Conservation (phyloP, 1,140 invertebrate species). For the Atopsyche davidsoni region DNA sequence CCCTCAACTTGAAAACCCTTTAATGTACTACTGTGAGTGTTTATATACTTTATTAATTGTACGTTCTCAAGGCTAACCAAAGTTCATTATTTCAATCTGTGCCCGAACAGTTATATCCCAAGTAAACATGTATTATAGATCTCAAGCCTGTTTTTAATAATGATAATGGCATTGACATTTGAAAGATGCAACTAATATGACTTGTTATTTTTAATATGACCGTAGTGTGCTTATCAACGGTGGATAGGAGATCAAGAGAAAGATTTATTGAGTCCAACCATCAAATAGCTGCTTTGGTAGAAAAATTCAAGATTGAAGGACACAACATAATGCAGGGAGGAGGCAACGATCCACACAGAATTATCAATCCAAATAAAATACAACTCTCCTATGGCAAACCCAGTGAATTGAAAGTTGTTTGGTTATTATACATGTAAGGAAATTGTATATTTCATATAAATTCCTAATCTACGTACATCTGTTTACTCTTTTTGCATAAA, state of each 20-base stretch:
- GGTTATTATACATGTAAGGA: constrained; percentile 71
- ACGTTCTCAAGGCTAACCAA: too few species aligned
- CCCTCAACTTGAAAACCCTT: constrained; percentile 84
- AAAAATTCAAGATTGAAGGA: constrained; percentile 81
- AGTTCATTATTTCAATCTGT: too few species aligned
- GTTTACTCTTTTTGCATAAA: background rate
- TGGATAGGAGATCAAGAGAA: constrained; percentile 81
- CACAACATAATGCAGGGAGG: constrained; percentile 42
- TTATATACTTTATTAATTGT: constrained; percentile 2
- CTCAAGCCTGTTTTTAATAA: too few species aligned
- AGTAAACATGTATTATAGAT: too few species aligned
- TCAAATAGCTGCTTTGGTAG: constrained; percentile 84
- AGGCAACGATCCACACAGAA: constrained; percentile 40
- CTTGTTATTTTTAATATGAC: background rate
- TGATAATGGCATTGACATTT: background rate
- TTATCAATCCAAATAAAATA: constrained; percentile 53
- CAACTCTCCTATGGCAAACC: constrained; percentile 69
- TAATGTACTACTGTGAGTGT: constrained; percentile 87
- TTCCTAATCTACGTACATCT: background rate
- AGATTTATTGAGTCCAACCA: constrained; percentile 88
- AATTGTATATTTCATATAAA: constrained; percentile 11
- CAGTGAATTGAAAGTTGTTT: constrained; percentile 61
- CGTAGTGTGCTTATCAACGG: constrained; percentile 83
- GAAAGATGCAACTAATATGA: background rate
- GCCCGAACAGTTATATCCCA: too few species aligned